Percentiles rank a stretch among this genome's conserved stretches.
Conservation (phyloP, 2,888 invertebrate species). For the Agriotes lineatus region DNA sequence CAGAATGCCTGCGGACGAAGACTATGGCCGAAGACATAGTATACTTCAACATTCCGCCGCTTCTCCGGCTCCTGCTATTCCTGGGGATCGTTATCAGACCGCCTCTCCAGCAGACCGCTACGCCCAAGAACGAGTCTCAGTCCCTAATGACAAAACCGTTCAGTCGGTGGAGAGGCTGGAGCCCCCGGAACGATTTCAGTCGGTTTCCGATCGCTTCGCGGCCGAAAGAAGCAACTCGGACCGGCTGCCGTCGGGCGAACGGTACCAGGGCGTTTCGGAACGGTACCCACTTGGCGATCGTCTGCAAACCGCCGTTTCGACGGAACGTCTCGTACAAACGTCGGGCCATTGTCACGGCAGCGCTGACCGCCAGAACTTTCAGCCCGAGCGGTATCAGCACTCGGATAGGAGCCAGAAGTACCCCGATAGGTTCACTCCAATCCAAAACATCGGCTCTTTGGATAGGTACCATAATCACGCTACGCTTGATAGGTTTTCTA, state of each 20-base stretch:
- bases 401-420: conserved; percentile 48
- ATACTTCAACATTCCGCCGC: conserved; percentile 55
- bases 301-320: conserved; percentile 66
- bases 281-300: conserved; percentile 65
- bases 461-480: conserved; percentile 60
- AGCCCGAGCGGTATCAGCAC: conserved; percentile 56
- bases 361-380: conserved; percentile 44
- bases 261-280: conserved; percentile 63
- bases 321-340: conserved; percentile 57
- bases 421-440: conserved; percentile 50
- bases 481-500: conserved; percentile 56
- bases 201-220: conserved; percentile 53
- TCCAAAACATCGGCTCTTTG: conserved; percentile 56
- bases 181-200: conserved; percentile 50
- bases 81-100: conserved; percentile 52
- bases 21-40: conserved; percentile 64
- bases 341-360: conserved; percentile 50
- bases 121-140: conserved; percentile 40
- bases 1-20: conserved; percentile 71
- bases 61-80: conserved; percentile 53
- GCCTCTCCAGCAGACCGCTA: conserved; percentile 50
- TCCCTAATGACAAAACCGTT: conserved; percentile 30
- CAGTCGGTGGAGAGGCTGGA: conserved; percentile 46
- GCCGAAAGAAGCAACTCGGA: conserved; percentile 61
- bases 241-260: conserved; percentile 62